A percentile compares a stretch with the other conserved stretches of the same genome.
phyloP scores from a whole-genome alignment of 2,888 invertebrate species.

The Holacanthella duospinosa region DNA sequence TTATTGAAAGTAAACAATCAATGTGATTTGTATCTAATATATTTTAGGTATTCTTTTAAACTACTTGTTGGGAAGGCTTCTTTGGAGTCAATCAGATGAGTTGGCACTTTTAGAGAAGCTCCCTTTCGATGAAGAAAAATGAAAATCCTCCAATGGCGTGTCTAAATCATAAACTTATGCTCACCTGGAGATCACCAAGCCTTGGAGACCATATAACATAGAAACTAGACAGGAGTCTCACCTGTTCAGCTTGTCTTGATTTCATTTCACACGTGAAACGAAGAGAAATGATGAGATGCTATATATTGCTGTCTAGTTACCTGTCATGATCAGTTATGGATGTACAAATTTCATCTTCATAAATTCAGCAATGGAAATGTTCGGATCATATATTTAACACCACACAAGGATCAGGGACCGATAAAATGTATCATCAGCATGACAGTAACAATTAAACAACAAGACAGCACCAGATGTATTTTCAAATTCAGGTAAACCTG shows the following conservation, averaged over 20 bases:
- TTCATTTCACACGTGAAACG: not conserved
- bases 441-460: too few species aligned
- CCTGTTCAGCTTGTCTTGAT: not conserved
- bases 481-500: too few species aligned
- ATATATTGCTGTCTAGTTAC: not conserved
- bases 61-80: conserved; percentile 36
- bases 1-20: too few species aligned
- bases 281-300: not conserved
- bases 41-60: conserved; percentile 21
- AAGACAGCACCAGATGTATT: too few species aligned
- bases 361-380: not conserved
- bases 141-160: not conserved
- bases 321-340: not conserved
- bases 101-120: conserved; percentile 37
- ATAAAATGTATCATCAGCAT: too few species aligned
- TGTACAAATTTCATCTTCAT: not conserved
- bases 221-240: not conserved
- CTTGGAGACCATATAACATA: not conserved
- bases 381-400: too few species aligned
- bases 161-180: not conserved
- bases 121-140: not conserved
- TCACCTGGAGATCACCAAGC: not conserved
- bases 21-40: too few species aligned
- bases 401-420: too few species aligned
- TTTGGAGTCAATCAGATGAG: conserved; percentile 36